Percentiles rank a stretch among this genome's conserved stretches.
Conservation (phyloP, 2,888 invertebrate genomes). For the Cremastobaeus sp. region DNA sequence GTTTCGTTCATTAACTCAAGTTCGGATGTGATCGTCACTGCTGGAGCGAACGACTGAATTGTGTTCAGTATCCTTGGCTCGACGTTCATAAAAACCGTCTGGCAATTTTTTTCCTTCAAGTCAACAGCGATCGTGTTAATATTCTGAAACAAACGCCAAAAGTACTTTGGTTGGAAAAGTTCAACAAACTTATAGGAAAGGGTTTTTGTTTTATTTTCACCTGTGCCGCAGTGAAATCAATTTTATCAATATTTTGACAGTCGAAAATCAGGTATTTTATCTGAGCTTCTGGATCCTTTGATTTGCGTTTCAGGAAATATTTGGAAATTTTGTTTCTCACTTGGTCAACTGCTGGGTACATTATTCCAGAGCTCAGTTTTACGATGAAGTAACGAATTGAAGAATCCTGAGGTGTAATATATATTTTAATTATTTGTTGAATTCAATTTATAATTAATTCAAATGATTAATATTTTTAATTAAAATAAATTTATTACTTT, state of each 20-base stretch:
- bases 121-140: conserved; percentile 66
- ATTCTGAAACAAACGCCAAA: conserved; percentile 63
- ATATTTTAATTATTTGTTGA: neutral
- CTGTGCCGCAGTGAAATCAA: conserved; percentile 85
- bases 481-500: conserved; percentile 7
- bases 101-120: conserved; percentile 64
- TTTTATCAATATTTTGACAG: conserved; percentile 81
- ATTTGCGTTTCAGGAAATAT: conserved; percentile 50
- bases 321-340: conserved; percentile 79
- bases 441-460: conserved; percentile 12
- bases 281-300: conserved; percentile 5
- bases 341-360: conserved; percentile 81
- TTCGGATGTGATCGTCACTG: conserved; percentile 67
- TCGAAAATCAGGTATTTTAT: conserved; percentile 80
- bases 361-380: conserved; percentile 79
- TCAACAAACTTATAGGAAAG: conserved; percentile 5
- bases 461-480: conserved; percentile 26
- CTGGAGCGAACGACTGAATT: conserved; percentile 66
- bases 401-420: conserved; percentile 67
- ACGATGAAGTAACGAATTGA: conserved; percentile 76
- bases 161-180: conserved; percentile 6
- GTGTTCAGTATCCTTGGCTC: conserved; percentile 62
- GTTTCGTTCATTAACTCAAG: conserved; percentile 62
- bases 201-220: conserved; percentile 75
- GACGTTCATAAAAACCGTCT: conserved; percentile 67